phyloP scores from a whole-genome alignment of 2,113 vertebrate genomes.

The Aplodontia rufa region DNA sequence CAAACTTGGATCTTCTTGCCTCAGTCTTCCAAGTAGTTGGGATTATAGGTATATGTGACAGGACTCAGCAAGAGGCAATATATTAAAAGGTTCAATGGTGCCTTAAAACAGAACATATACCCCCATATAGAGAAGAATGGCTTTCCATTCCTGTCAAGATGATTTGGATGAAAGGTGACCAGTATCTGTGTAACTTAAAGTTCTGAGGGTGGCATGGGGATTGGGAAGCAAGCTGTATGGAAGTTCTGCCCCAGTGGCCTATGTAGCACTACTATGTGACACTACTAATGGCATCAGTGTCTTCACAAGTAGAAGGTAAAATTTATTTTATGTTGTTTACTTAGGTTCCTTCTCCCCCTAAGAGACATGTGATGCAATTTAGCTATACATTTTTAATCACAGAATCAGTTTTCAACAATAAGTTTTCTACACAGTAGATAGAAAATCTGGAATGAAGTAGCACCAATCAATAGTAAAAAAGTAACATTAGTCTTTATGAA shows the following conservation, averaged over 20 bases:
- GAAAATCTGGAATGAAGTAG: neutral
- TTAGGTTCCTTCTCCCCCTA: neutral
- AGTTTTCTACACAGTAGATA: neutral
- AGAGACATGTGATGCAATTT: neutral
- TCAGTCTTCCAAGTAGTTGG: neutral
- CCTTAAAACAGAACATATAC: neutral
- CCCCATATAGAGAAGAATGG: neutral
- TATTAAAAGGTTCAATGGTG: neutral
- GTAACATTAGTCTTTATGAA: neutral
- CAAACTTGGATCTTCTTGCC: neutral
- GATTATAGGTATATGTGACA: neutral
- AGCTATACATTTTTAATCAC: neutral
- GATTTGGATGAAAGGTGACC: neutral
- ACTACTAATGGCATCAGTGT: neutral
- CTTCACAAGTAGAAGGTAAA: neutral
- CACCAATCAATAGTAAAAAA: slow-evolving; percentile 3
- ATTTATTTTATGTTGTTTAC: neutral
- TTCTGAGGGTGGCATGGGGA: neutral
- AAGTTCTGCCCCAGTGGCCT: neutral
- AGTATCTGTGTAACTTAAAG: neutral
- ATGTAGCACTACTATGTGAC: neutral
- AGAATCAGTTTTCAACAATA: slow-evolving; percentile 4
- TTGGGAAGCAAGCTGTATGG: neutral
- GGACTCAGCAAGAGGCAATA: neutral
- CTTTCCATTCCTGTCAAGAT: neutral